phyloP scores from a whole-genome alignment of 2,888 invertebrate genomes.

The Lepidocyrtoides sp. region DNA sequence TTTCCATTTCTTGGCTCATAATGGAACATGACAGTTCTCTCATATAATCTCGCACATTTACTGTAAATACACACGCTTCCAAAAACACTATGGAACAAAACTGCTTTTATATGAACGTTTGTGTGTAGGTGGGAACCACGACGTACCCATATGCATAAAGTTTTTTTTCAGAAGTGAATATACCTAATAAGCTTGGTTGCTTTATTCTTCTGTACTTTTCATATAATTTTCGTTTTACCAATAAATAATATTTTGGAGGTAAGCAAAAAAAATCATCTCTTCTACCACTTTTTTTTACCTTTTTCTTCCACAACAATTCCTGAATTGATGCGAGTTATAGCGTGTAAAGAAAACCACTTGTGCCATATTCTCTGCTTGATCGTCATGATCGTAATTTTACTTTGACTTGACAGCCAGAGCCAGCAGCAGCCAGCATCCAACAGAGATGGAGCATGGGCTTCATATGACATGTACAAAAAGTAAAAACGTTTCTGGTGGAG shows the following conservation, averaged over 20 bases:
- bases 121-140: neutral
- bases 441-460: neutral
- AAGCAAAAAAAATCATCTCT: neutral
- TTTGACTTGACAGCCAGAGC: slow-evolving; percentile 30
- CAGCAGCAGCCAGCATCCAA: neutral
- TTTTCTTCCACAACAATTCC: neutral
- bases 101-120: neutral
- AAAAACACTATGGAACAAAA: neutral
- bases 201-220: neutral
- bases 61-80: neutral
- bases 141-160: neutral
- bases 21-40: slow-evolving; percentile 75
- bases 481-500: neutral
- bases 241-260: neutral
- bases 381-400: slow-evolving; percentile 7
- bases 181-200: neutral
- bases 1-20: slow-evolving; percentile 41
- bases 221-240: neutral
- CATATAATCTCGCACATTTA: slow-evolving; percentile 35
- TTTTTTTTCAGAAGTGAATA: neutral
- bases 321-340: too few relatives aligned
- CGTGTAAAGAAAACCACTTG: neutral
- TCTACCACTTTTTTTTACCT: neutral
- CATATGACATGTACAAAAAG: neutral
- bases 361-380: neutral